Conservation (phyloP, 2,888 invertebrate species). For the Lissonota sp. region DNA sequence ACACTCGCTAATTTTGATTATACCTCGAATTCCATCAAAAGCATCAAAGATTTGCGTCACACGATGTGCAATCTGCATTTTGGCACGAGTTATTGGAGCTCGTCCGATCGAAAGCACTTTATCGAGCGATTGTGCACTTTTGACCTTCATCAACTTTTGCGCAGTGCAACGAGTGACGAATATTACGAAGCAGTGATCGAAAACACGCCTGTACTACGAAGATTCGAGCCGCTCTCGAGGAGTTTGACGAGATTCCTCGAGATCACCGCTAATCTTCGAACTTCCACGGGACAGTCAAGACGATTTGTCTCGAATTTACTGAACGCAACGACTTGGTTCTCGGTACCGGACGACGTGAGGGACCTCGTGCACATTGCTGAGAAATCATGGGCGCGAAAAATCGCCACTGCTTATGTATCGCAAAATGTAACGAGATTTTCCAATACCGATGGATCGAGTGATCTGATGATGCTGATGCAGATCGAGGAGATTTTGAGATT, state of each 20-base stretch:
- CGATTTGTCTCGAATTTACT: slow-evolving; percentile 73
- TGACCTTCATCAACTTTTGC: slow-evolving; percentile 76
- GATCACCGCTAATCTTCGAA: slow-evolving; percentile 59
- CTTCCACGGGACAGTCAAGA: not conserved
- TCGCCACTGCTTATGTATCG: slow-evolving; percentile 8
- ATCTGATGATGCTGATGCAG: slow-evolving; percentile 42
- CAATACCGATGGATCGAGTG: not conserved
- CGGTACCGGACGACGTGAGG: slow-evolving; percentile 73
- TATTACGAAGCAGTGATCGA: slow-evolving; percentile 68
- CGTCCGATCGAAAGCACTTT: slow-evolving; percentile 69
- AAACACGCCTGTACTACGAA: slow-evolving; percentile 45
- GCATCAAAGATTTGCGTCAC: slow-evolving; percentile 68
- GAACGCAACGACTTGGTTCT: slow-evolving; percentile 74
- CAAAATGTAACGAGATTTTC: slow-evolving; percentile 6
- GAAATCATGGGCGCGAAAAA: slow-evolving; percentile 71
- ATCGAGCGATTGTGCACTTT: slow-evolving; percentile 76
- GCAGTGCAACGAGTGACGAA: slow-evolving; percentile 74
- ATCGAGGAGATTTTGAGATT: slow-evolving; percentile 45
- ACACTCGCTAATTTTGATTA: slow-evolving; percentile 67
- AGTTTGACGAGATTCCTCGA: slow-evolving; percentile 71
- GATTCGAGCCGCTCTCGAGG: slow-evolving; percentile 66
- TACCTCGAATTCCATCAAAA: slow-evolving; percentile 31
- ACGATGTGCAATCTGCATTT: slow-evolving; percentile 72
- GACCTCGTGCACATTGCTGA: slow-evolving; percentile 67
- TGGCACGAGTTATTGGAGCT: slow-evolving; percentile 72